These are phyloP conservation scores for Oryzias sinensis DNA, from an alignment of 2,797 vertebrate genomes.

Conservation along the genomic window DNA sequence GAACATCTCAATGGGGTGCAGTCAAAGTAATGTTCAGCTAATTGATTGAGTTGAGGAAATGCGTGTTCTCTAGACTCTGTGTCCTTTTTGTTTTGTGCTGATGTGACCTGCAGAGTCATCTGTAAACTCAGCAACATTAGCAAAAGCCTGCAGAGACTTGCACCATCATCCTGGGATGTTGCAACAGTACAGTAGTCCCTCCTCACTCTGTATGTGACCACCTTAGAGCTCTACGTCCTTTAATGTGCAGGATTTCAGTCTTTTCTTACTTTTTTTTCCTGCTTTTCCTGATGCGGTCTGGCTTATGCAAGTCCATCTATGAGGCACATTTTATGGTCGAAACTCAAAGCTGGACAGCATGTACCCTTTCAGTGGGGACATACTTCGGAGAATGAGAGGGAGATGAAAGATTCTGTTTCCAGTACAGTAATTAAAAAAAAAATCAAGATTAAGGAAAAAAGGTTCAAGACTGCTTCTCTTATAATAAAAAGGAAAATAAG, in stretches of 20 bases:
- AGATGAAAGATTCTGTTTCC: constrained; percentile 56
- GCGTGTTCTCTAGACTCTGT: constrained; percentile 13
- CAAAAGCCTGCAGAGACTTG: constrained; percentile 27
- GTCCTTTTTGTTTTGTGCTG: constrained; percentile 52
- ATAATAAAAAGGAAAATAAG: not conserved
- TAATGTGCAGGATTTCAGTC: constrained; percentile 12
- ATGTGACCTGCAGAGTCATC: constrained; percentile 41
- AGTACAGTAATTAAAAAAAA: constrained; percentile 31
- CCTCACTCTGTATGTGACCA: not conserved
- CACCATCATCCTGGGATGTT: constrained; percentile 34
- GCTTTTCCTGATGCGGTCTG: constrained; percentile 16
- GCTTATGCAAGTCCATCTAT: constrained; percentile 10
- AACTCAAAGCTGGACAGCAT: constrained; percentile 10
- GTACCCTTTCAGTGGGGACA: constrained; percentile 9
- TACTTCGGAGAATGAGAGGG: constrained; percentile 36
- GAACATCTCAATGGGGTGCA: not conserved
- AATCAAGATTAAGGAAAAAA: constrained; percentile 11
- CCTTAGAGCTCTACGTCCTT: constrained; percentile 15
- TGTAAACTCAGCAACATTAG: constrained; percentile 41
- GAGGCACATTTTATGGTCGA: not conserved
- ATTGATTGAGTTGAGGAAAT: constrained; percentile 24
- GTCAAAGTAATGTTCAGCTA: constrained; percentile 7
- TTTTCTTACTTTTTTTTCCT: constrained; percentile 14
- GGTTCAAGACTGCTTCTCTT: constrained; percentile 4
- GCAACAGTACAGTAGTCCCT: constrained; percentile 37